Conservation (phyloP, 2,113 vertebrate genomes). For the Megaleporinus macrocephalus region DNA sequence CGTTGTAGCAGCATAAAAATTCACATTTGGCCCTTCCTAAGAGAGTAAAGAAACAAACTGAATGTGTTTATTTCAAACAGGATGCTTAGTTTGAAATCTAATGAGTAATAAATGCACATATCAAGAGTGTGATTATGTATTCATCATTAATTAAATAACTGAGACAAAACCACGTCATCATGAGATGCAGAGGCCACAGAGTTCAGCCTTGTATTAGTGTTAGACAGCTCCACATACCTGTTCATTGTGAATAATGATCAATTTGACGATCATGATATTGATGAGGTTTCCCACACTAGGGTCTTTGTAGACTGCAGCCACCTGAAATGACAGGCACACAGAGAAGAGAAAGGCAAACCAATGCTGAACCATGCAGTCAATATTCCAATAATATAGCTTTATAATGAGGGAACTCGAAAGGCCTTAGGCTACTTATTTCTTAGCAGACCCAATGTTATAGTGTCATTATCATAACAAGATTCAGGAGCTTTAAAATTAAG, state of each 20-base stretch:
- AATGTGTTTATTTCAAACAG: not conserved
- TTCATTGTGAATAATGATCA: constrained; percentile 91
- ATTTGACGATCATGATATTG: constrained; percentile 94
- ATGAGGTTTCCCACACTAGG: constrained; percentile 96
- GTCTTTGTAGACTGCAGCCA: constrained; percentile 94
- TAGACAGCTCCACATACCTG: constrained; percentile 76
- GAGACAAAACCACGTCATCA: not conserved
- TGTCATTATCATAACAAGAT: not conserved
- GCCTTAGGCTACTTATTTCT: too few relatives aligned
- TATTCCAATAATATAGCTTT: not conserved
- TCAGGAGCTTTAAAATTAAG: not conserved
- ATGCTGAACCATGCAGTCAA: constrained; percentile 19
- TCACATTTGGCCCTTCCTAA: constrained; percentile 93
- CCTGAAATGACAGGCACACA: constrained; percentile 80
- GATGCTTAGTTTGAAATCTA: not conserved
- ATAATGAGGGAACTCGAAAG: too few relatives aligned
- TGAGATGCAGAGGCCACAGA: not conserved
- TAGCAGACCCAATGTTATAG: too few relatives aligned
- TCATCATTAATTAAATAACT: not conserved
- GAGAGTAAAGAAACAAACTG: constrained; percentile 30
- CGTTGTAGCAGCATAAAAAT: constrained; percentile 90
- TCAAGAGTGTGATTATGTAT: not conserved
- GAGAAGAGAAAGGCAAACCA: constrained; percentile 71
- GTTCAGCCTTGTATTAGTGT: too few relatives aligned
- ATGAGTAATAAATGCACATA: not conserved